phyloP scores from a whole-genome alignment of 2,888 invertebrate genomes.

The Ommatoiulus sabulosus region DNA sequence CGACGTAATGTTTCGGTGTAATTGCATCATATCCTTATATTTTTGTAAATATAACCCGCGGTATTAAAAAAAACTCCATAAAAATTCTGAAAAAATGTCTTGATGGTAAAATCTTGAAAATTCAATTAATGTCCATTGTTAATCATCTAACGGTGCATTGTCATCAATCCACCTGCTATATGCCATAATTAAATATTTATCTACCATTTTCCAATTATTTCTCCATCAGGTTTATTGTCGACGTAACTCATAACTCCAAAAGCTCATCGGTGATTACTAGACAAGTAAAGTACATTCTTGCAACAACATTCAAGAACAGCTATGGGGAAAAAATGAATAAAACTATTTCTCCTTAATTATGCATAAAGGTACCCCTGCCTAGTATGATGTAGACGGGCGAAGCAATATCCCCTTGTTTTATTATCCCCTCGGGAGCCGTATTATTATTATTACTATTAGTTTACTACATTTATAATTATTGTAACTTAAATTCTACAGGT shows the following conservation, averaged over 20 bases:
- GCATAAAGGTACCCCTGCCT: background rate
- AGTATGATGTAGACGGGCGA: background rate
- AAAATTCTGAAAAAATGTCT: background rate
- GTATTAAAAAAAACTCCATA: too few relatives aligned
- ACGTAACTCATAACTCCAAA: background rate
- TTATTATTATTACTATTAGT: slow-evolving; percentile 40
- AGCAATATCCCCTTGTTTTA: slow-evolving; percentile 34
- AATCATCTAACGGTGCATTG: background rate
- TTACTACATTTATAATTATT: slow-evolving; percentile 23
- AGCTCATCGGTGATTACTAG: slow-evolving; percentile 26
- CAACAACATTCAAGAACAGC: background rate
- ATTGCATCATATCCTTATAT: too few relatives aligned
- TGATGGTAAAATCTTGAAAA: background rate
- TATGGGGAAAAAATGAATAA: background rate
- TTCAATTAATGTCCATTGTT: background rate
- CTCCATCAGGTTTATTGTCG: background rate
- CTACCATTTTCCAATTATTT: background rate
- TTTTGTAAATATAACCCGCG: too few relatives aligned
- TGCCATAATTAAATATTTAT: slow-evolving; percentile 1
- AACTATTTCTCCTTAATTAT: background rate
- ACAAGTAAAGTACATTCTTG: background rate
- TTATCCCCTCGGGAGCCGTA: background rate
- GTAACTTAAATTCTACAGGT: slow-evolving; percentile 9
- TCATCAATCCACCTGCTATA: background rate
- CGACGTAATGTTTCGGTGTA: too few relatives aligned